phyloP scores from a whole-genome alignment of 2,113 vertebrate genomes.

The Lathamus discolor region DNA sequence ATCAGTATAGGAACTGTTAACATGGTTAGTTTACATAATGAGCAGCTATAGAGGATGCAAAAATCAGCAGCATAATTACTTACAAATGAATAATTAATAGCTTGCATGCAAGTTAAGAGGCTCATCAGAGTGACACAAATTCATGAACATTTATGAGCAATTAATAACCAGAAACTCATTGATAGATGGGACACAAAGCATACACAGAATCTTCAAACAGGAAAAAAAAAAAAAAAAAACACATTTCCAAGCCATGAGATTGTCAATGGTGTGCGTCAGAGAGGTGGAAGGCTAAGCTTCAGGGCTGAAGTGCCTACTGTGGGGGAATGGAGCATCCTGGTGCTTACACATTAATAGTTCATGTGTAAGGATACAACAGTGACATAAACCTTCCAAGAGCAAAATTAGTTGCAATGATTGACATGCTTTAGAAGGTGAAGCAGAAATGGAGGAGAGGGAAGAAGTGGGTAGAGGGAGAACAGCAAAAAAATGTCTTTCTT shows the following conservation, averaged over 20 bases:
- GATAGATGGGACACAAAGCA: neutral
- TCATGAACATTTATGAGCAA: slow-evolving; percentile 68
- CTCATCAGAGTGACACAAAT: slow-evolving; percentile 58
- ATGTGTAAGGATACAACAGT: slow-evolving; percentile 21
- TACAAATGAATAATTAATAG: slow-evolving; percentile 71
- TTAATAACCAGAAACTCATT: slow-evolving; percentile 59
- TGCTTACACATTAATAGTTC: neutral
- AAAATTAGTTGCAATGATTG: neutral
- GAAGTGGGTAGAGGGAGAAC: neutral
- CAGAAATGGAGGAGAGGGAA: neutral
- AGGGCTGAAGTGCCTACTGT: neutral
- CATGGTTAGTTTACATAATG: slow-evolving; percentile 56
- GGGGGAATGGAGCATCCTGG: neutral
- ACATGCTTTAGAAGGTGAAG: neutral
- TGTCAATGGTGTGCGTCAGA: neutral
- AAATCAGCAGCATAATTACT: slow-evolving; percentile 58
- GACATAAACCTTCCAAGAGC: neutral
- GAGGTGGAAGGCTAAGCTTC: neutral
- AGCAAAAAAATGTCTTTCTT: neutral
- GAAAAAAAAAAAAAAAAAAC: too few relatives aligned
- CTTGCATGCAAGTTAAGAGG: slow-evolving; percentile 34
- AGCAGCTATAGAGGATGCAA: slow-evolving; percentile 29
- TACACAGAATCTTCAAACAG: neutral
- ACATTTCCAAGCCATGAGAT: slow-evolving; percentile 34
- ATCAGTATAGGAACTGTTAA: slow-evolving; percentile 24